phyloP scores from a whole-genome alignment of 92 coral and sea anemone species.

The Parazoanthus atlanticus region DNA sequence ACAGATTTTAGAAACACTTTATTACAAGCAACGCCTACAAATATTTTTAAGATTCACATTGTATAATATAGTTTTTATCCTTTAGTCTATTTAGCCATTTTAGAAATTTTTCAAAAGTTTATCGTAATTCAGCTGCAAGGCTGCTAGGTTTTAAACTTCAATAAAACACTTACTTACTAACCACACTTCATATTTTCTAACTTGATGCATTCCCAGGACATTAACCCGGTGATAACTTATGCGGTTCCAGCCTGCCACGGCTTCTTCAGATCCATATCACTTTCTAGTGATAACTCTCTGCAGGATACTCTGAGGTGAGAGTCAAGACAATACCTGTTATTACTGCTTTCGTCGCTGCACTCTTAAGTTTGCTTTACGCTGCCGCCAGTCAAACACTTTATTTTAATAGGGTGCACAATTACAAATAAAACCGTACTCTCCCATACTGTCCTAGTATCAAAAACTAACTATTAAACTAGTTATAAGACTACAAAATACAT shows the following conservation, averaged over 20 bases:
- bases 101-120: too few species aligned
- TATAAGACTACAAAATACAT: too few species aligned
- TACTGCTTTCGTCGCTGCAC: neutral
- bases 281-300: conserved; percentile 92
- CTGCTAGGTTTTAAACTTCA: neutral
- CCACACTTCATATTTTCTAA: neutral
- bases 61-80: too few species aligned
- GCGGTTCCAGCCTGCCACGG: conserved; percentile 98
- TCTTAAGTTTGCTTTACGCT: neutral
- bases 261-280: conserved; percentile 97
- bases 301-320: conserved; percentile 91
- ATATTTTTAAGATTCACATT: too few species aligned
- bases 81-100: too few species aligned
- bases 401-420: too few species aligned
- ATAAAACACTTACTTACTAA: neutral
- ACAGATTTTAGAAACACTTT: too few species aligned
- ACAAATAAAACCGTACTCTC: too few species aligned
- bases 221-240: conserved; percentile 82
- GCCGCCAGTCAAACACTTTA: neutral
- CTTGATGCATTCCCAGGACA: conserved; percentile 41
- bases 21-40: too few species aligned
- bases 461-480: too few species aligned
- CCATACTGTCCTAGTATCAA: too few species aligned
- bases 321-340: neutral
- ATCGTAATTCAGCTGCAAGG: too few species aligned